These are phyloP conservation scores for Dyspetes luteomarginatus DNA, from an alignment of 2,888 invertebrate species.

Conservation along the genomic window DNA sequence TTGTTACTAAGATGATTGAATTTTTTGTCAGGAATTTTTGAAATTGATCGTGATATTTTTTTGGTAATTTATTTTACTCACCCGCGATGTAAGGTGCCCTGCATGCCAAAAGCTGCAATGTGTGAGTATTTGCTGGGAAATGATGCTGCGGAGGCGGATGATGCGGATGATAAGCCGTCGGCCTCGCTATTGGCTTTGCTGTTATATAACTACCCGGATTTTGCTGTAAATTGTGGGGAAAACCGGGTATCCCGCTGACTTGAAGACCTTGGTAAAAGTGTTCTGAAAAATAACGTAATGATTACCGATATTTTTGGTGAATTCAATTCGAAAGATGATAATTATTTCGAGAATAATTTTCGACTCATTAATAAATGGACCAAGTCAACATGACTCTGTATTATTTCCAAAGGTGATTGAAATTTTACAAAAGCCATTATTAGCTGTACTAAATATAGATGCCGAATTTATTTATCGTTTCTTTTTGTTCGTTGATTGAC, in stretches of 20 bases:
- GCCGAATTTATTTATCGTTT: too few species aligned
- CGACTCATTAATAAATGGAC: too few species aligned
- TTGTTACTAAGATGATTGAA: neutral
- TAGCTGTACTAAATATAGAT: too few species aligned
- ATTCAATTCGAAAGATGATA: neutral
- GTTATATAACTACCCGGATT: conserved; percentile 86
- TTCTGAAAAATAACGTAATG: conserved; percentile 73
- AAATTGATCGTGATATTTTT: neutral
- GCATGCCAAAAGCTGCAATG: conserved; percentile 91
- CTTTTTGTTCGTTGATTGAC: too few species aligned
- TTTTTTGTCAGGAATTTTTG: neutral
- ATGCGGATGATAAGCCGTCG: conserved; percentile 87
- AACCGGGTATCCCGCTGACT: conserved; percentile 79
- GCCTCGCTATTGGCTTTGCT: conserved; percentile 94
- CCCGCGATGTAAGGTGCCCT: conserved; percentile 93
- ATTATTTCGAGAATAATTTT: neutral
- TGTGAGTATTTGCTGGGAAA: conserved; percentile 80
- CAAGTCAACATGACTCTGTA: too few species aligned
- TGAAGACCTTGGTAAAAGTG: conserved; percentile 79
- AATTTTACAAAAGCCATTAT: too few species aligned
- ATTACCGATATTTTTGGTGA: neutral
- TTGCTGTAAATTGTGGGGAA: conserved; percentile 79
- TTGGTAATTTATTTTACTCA: conserved; percentile 79
- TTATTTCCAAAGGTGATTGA: too few species aligned
- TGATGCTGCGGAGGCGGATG: conserved; percentile 85